Conservation (phyloP, 2,888 invertebrate genomes). For the Synanthedon tipuliformis region DNA sequence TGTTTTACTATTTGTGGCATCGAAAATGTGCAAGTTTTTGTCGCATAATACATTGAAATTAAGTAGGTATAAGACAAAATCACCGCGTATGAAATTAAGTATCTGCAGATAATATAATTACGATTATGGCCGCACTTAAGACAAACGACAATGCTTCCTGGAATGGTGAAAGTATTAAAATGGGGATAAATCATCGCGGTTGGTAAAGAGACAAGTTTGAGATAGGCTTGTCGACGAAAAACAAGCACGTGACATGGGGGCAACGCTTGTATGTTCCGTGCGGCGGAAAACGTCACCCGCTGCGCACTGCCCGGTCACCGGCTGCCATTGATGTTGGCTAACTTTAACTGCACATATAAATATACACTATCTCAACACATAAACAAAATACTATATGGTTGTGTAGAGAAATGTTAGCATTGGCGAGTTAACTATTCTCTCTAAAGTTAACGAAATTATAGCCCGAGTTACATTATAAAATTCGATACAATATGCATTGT, state of each 20-base stretch:
- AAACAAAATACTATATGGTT: too few relatives aligned
- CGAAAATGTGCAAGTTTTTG: neutral
- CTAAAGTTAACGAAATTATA: too few relatives aligned
- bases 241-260: constrained; percentile 28
- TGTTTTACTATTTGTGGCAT: too few relatives aligned
- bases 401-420: too few relatives aligned
- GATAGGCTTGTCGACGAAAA: constrained; percentile 41
- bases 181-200: constrained; percentile 53
- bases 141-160: constrained; percentile 40
- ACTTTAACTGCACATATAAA: neutral
- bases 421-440: too few relatives aligned
- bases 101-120: constrained; percentile 8
- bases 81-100: constrained; percentile 3
- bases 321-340: neutral
- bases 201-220: constrained; percentile 35
- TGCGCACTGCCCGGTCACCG: constrained; percentile 16
- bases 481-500: too few relatives aligned
- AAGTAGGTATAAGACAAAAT: constrained; percentile 4
- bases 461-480: too few relatives aligned
- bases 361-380: too few relatives aligned
- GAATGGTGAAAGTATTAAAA: constrained; percentile 45
- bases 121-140: constrained; percentile 37
- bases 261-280: constrained; percentile 18
- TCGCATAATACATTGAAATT: constrained; percentile 1
- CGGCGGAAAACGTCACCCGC: constrained; percentile 23